Evolutionary conservation across 2,113 vertebrate genomes (phyloP), one percentile per base, ranked within the genome.

Genomic region (Eudyptes chrysolophus): DNA sequence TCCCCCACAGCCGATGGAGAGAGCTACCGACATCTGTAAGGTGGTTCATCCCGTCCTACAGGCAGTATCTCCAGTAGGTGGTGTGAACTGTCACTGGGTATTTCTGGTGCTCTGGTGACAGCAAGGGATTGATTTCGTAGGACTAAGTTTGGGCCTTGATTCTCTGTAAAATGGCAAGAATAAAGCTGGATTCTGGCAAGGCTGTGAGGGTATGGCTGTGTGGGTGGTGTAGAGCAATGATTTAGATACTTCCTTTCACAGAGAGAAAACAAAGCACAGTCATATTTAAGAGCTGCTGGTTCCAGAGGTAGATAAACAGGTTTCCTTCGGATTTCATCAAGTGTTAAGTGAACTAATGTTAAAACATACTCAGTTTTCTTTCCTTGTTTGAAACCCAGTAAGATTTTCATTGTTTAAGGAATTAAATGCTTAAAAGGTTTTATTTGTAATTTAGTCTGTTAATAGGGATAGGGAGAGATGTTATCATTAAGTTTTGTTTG

Each of bases 1-100:
- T 71, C 38, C 17, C 68, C 16, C 19, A 34, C 29, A 55, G 12
- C 6, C 0, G 0, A 21, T 68, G 32, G 58, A 42, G 77, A 38
- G 70, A 87, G 10, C 48, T 55, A 10, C 8, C 5, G 36, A 8
- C 11, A 54, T 60, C 16, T 69, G 4, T 19, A 48, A 76, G 20
- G 20, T 3, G 1, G 6, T 46, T 38, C 16, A 38, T 70, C 11
- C 7, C 38, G 10, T n/a, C 29, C 57, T 64, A 52, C 18, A 30
- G 27, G 17, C 1, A 2, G 1, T 58, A 24, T 14, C 26, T 65
- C 16, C 2, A 5, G 13, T 36, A 34, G 7, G 14, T 61, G 27
- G 5, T 64, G 10, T 54, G 44, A 82, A 18, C 15, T 11, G 8
- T 30, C 38, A 13, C 20, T 40, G 34, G 9, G 29, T 69, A 7